These are phyloP conservation scores for Zaprionus taronus DNA, from an alignment of 1,140 invertebrate genomes.

Conservation along the genomic window DNA sequence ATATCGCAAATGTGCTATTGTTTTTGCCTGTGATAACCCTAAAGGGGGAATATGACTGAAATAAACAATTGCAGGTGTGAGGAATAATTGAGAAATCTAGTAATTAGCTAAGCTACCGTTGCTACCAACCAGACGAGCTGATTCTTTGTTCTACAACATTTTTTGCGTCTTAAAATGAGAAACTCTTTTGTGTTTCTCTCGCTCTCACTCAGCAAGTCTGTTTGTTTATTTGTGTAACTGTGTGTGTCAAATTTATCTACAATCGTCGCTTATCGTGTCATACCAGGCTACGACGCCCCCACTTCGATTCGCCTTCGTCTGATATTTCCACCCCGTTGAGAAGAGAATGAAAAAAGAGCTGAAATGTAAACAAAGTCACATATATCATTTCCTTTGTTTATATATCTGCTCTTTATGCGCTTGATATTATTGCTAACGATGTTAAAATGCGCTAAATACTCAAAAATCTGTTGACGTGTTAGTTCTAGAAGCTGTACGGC, in stretches of 20 bases:
- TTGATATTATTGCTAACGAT: conserved; percentile 21
- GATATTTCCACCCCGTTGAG: conserved; percentile 15
- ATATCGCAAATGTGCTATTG: conserved; percentile 34
- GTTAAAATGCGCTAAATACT: neutral
- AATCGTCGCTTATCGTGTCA: conserved; percentile 69
- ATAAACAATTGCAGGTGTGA: conserved; percentile 31
- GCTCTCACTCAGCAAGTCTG: conserved; percentile 11
- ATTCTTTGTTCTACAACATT: conserved; percentile 37
- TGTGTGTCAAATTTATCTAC: conserved; percentile 65
- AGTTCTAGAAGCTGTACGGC: neutral
- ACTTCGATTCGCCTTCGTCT: conserved; percentile 3
- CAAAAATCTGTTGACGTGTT: conserved; percentile 35
- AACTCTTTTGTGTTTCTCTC: conserved; percentile 20
- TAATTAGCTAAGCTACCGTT: conserved; percentile 21
- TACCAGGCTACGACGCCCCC: conserved; percentile 53
- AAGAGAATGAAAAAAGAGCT: conserved; percentile 12
- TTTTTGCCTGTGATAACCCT: conserved; percentile 38
- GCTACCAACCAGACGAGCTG: neutral
- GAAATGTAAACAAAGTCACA: conserved; percentile 70
- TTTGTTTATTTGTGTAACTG: conserved; percentile 26
- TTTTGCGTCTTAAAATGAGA: conserved; percentile 50
- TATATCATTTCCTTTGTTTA: conserved; percentile 32
- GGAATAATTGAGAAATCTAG: neutral
- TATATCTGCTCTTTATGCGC: conserved; percentile 1
- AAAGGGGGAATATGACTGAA: conserved; percentile 32